Evolutionary conservation across 2,113 vertebrate genomes (phyloP), one percentile per base, ranked within the genome.

Genomic region (Cottus gobio): DNA sequence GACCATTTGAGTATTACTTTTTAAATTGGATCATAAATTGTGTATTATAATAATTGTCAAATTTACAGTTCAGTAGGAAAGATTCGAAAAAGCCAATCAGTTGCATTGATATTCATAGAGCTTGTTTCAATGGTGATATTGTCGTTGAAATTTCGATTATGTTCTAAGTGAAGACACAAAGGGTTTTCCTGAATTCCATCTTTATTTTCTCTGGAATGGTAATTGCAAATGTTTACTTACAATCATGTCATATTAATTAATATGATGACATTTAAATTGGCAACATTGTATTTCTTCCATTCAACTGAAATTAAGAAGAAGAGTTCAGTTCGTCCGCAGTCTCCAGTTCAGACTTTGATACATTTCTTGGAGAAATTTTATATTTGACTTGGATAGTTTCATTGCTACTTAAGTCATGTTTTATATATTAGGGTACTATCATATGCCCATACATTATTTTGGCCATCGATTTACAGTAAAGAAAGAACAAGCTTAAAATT

Each of bases 401-500:
- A 36, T 57, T 58, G 20, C 71, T 46, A 65, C 58, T 57, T 9
- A 20, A 3, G 11, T 39, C 0, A 3, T 31, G 44, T 61, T 84
- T 44, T 54, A 70, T 65, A 71, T 13, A 71, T 75, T 30, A 24
- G 7, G 1, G 20, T 52, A 1, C 16, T 28, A 20, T 30, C 31
- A 82, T n/a, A 57, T 34, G 13, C 20, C 54, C 75, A 16, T 60
- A 52, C 13, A 71, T 58, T 36, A 52, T 3, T 28, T 50, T 42
- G 20, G 24, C 36, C 11, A 26, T 8, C 65, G 5, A 65, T 34
- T 2, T 30, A 39, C 13, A 61, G 15, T 71, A 66, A 66, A 71
- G 4, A 31, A 62, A 71, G 66, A 64, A 56, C 1, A 22, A 54
- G 34, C 44, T 46, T 42, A 65, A 12, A 26, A 54, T 54, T 24